Conservation (phyloP, 2,113 vertebrate species). For the Fulica atra region DNA sequence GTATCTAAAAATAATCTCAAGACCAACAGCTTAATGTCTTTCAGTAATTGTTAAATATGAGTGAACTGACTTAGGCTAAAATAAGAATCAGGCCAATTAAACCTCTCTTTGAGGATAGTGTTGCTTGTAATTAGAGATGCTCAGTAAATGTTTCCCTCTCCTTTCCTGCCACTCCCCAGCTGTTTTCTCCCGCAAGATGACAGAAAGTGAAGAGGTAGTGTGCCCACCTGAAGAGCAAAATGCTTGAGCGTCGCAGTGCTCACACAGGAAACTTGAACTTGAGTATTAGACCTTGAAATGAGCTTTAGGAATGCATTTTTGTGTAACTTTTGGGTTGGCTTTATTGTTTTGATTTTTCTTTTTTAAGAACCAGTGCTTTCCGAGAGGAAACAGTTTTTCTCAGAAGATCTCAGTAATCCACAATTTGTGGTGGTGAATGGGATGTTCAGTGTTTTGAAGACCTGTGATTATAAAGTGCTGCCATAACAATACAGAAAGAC, state of each 20-base stretch:
- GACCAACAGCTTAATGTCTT: background rate
- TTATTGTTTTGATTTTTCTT: background rate
- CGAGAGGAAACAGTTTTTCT: background rate
- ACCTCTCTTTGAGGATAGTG: background rate
- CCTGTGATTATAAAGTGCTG: background rate
- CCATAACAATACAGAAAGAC: background rate
- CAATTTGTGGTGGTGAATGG: background rate
- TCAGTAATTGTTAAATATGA: background rate
- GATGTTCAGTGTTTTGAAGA: background rate
- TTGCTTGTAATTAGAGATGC: conserved; percentile 13
- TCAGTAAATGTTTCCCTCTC: background rate
- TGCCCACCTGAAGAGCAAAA: background rate
- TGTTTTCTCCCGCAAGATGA: background rate
- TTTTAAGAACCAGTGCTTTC: background rate
- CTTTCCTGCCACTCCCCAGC: background rate
- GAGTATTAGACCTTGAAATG: background rate
- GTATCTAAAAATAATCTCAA: conserved; percentile 31
- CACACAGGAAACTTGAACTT: background rate
- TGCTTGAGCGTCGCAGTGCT: background rate
- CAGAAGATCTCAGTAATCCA: background rate
- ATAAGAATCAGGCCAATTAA: conserved; percentile 44
- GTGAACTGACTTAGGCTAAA: conserved; percentile 16
- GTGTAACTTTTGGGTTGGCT: background rate
- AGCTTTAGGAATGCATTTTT: background rate
- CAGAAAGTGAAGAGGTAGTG: background rate